Base-by-base conservation (phyloP, 2,888 invertebrate genomes). In the Ommatoiulus sabulosus region DNA sequence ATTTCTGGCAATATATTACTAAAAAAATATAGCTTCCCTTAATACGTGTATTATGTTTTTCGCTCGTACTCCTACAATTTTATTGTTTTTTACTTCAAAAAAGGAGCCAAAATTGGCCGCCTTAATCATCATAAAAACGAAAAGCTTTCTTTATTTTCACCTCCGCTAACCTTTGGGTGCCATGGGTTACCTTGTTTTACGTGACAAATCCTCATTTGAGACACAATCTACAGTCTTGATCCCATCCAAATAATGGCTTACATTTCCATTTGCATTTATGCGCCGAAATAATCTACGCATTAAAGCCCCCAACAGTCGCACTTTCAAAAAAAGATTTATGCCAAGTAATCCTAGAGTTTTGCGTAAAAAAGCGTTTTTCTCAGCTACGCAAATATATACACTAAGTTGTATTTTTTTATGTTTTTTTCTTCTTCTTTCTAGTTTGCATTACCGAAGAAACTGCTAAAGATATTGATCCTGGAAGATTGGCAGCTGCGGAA, bases 401-500 rank as follows among this genome's bases (percentile, higher is more conserved):
- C 8, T 5, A n/a, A 3, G 63, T 20, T 63, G 63, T 2, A 63
- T 20, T 63, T 20, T 35, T 35, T 35, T 35, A 35, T 35, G 35
- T 48, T 48, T 48, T 63, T 63, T 63, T 57, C 17, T 20, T 63
- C 63, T 63, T 15, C 4, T 63, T 63, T 63, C 20, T 63, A 63
- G 63, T 63, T 63, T 63, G 63, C 63, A 63, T 63, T 63, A 20
- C 63, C 1, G 87, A 87, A 72, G 35, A 43, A 43, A 20, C 20
- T 1, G 63, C 85, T 43, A 88, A 88, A n/a, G 52, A 43, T 48
- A 89, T 89, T 44, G 89, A 89, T 87, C 72, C 89, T 44, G 86
- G 44, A 57, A 87, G 72, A 44, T 86, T 89, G 80, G 89, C 89
- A 87, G 89, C 89, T 44, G 89, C 89, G 72, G 89, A 89, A 87